phyloP scores from a whole-genome alignment of 1,140 invertebrate genomes.

The Drosophila jambulina region DNA sequence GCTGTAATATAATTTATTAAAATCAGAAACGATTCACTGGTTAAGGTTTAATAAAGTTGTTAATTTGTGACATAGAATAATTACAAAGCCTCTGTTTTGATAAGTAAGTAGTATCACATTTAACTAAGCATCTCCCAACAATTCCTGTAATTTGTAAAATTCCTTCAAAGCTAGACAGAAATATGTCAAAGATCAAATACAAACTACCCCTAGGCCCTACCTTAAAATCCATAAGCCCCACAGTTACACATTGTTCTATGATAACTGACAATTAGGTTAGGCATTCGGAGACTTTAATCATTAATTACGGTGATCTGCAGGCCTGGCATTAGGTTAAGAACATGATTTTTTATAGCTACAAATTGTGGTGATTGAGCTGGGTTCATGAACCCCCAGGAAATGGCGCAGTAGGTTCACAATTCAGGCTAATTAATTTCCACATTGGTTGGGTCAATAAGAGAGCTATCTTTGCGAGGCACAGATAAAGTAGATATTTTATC shows the following conservation, averaged over 20 bases:
- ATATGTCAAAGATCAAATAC: conserved; percentile 13
- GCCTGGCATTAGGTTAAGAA: not conserved
- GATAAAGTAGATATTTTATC: conserved; percentile 29
- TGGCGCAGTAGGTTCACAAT: conserved; percentile 20
- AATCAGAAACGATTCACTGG: not conserved
- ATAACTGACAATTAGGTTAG: conserved; percentile 13
- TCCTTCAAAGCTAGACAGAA: not conserved
- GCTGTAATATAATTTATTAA: conserved; percentile 7
- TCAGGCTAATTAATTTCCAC: conserved; percentile 19
- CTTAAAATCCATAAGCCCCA: not conserved
- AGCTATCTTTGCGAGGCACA: conserved; percentile 7
- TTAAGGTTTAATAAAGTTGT: not conserved
- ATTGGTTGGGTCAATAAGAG: conserved; percentile 7
- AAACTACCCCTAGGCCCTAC: conserved; percentile 1
- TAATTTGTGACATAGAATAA: not conserved
- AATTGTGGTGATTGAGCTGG: conserved; percentile 20
- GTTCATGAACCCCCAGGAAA: conserved; percentile 1
- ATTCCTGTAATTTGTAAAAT: conserved; percentile 1
- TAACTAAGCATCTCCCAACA: not conserved
- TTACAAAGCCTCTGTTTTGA: not conserved
- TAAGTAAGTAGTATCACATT: too few species aligned
- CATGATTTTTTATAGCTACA: conserved; percentile 6
- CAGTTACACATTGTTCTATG: conserved; percentile 6
- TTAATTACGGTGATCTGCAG: conserved; percentile 11
- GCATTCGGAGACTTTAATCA: conserved; percentile 9